Evolutionary conservation across 2,113 vertebrate species (phyloP).

Genomic region (Hippocampus barbouri): DNA sequence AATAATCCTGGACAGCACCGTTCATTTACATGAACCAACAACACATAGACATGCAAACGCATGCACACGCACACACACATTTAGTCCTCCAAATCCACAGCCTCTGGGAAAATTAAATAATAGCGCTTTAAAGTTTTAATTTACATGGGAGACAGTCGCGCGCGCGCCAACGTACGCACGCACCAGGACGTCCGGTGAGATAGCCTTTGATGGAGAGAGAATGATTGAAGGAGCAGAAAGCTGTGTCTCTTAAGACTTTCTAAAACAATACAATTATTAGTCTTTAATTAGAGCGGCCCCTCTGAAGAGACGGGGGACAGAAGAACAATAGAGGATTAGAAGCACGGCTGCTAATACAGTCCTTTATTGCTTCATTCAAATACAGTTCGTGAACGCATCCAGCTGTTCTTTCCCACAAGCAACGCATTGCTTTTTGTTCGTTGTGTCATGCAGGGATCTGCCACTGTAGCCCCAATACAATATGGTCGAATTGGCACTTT

Average conservation of each 20-base stretch:
- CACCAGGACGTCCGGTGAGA: constrained; percentile 47
- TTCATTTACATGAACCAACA: constrained; percentile 44
- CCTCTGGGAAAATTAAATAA: constrained; percentile 99
- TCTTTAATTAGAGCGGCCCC: constrained; percentile 70
- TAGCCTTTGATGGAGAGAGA: constrained; percentile 50
- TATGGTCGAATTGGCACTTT: neutral
- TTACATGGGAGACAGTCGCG: constrained; percentile 70
- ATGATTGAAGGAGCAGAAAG: constrained; percentile 61
- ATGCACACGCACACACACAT: constrained; percentile 16
- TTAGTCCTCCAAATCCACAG: constrained; percentile 80
- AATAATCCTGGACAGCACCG: constrained; percentile 87
- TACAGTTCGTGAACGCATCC: constrained; percentile 49
- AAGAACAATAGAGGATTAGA: constrained; percentile 68
- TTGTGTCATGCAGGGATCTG: neutral
- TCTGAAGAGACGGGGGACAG: constrained; percentile 61
- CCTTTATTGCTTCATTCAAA: constrained; percentile 61
- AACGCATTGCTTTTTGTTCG: neutral
- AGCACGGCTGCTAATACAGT: constrained; percentile 60
- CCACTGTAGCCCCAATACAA: neutral
- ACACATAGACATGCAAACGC: constrained; percentile 24
- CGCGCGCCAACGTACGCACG: neutral
- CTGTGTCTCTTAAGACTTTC: constrained; percentile 64
- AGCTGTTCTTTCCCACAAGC: constrained; percentile 23
- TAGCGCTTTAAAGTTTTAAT: constrained; percentile 99
- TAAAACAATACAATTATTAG: constrained; percentile 75